A percentile compares a stretch with the other conserved stretches of the same genome.
phyloP scores from a whole-genome alignment of 2,888 invertebrate genomes.

The Agriopis leucophaearia region DNA sequence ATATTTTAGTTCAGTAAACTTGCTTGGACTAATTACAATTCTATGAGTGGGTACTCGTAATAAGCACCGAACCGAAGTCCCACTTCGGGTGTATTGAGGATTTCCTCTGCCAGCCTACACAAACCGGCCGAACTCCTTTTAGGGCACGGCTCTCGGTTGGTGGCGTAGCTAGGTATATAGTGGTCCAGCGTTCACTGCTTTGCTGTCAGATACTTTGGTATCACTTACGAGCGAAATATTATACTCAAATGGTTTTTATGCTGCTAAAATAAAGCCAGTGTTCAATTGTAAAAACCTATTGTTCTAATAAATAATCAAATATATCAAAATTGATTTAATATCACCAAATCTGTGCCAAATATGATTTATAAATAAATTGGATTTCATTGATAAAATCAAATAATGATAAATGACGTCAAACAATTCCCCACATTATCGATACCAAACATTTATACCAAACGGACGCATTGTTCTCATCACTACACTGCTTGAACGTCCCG shows the following conservation, averaged over 20 bases:
- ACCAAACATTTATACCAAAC: neutral
- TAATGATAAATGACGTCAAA: slow-evolving; percentile 1
- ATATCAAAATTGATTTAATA: neutral
- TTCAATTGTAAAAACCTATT: neutral
- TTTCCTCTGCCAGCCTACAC: no score
- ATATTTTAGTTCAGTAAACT: neutral
- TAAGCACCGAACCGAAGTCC: no score
- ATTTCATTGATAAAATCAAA: slow-evolving; percentile 1
- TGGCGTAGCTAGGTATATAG: no score
- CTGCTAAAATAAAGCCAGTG: no score
- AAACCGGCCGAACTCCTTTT: no score
- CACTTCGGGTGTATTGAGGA: no score
- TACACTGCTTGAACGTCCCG: neutral
- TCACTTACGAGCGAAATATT: no score
- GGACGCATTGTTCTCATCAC: neutral
- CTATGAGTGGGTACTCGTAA: no score
- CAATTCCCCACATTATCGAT: neutral
- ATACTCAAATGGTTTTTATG: no score
- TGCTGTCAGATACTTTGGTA: no score
- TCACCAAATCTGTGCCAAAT: neutral
- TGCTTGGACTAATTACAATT: neutral
- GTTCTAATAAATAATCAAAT: neutral
- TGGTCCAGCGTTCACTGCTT: no score
- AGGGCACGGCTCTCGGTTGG: neutral
- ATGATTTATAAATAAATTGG: neutral